These are phyloP conservation scores for Orchesella flavescens DNA, from an alignment of 2,888 invertebrate species.

Conservation along the genomic window DNA sequence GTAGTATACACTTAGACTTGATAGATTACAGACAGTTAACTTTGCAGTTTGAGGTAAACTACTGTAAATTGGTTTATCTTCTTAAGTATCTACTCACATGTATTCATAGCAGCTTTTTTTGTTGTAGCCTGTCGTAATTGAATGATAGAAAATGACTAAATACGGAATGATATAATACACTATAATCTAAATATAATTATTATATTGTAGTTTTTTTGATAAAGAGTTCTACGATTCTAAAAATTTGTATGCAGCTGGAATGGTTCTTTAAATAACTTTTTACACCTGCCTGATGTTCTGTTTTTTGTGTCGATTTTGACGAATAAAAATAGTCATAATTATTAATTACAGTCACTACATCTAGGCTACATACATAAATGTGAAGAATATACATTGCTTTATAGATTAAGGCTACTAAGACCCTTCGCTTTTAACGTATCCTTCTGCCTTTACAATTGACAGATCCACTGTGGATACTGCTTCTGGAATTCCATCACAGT, in stretches of 20 bases:
- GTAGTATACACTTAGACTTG: background rate
- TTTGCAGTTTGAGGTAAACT: constrained; percentile 29
- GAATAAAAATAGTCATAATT: constrained; percentile 19
- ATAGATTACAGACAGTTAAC: background rate
- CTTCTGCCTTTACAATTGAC: constrained; percentile 61
- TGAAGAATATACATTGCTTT: constrained; percentile 24
- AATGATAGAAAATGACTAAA: constrained; percentile 50
- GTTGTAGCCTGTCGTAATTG: constrained; percentile 22
- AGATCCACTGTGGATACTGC: constrained; percentile 64
- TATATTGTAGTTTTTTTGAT: constrained; percentile 8
- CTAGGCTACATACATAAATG: constrained; percentile 5
- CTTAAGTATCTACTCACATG: background rate
- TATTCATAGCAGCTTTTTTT: constrained; percentile 29
- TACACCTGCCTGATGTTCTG: constrained; percentile 26
- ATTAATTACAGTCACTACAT: background rate
- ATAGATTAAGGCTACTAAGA: constrained; percentile 49
- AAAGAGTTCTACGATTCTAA: constrained; percentile 30
- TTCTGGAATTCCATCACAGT: constrained; percentile 63
- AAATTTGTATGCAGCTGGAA: constrained; percentile 41
- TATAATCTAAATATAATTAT: constrained; percentile 17
- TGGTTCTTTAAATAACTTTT: constrained; percentile 47
- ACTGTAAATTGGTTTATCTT: constrained; percentile 20
- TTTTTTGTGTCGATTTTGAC: constrained; percentile 6
- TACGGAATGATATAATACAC: constrained; percentile 54
- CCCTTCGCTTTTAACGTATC: constrained; percentile 53